Evolutionary conservation across 2,888 invertebrate species (phyloP).

Genomic region (Marasmarcha lunaedactyla): DNA sequence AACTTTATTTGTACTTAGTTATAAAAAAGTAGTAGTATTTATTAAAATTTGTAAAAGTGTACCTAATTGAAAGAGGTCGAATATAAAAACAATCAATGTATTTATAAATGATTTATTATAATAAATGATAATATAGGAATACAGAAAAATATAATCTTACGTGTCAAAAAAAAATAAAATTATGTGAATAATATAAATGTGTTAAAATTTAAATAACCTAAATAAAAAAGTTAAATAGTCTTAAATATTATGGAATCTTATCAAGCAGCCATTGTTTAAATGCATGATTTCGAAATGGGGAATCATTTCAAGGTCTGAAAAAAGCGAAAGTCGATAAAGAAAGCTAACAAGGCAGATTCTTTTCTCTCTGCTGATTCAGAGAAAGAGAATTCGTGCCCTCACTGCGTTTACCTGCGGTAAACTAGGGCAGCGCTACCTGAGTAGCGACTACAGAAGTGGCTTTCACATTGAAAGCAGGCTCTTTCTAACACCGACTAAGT

Average conservation of each 20-base stretch:
- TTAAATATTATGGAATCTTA: constrained; percentile 10
- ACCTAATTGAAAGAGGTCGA: too few species aligned
- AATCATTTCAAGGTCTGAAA: constrained; percentile 2
- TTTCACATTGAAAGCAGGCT: constrained; percentile 17
- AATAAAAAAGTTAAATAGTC: not conserved
- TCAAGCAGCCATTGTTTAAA: constrained; percentile 18
- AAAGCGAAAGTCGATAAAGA: not conserved
- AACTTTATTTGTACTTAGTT: too few species aligned
- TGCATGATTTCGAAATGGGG: constrained; percentile 19
- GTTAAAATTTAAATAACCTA: not conserved
- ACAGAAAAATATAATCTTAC: constrained; percentile 51
- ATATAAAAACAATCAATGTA: constrained; percentile 16
- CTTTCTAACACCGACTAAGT: constrained; percentile 14
- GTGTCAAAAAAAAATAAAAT: constrained; percentile 15
- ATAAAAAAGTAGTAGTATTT: too few species aligned
- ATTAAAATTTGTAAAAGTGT: too few species aligned
- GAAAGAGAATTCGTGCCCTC: constrained; percentile 52
- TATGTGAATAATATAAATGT: not conserved
- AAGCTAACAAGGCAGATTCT: constrained; percentile 37
- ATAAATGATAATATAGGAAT: constrained; percentile 28
- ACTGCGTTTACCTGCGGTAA: constrained; percentile 26
- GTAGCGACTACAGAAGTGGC: constrained; percentile 9
- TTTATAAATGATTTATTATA: constrained; percentile 39
- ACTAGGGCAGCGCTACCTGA: constrained; percentile 16
- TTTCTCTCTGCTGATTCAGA: constrained; percentile 63